These are phyloP conservation scores for Bombylius major DNA, from an alignment of 2,888 invertebrate species.

Conservation along the genomic window DNA sequence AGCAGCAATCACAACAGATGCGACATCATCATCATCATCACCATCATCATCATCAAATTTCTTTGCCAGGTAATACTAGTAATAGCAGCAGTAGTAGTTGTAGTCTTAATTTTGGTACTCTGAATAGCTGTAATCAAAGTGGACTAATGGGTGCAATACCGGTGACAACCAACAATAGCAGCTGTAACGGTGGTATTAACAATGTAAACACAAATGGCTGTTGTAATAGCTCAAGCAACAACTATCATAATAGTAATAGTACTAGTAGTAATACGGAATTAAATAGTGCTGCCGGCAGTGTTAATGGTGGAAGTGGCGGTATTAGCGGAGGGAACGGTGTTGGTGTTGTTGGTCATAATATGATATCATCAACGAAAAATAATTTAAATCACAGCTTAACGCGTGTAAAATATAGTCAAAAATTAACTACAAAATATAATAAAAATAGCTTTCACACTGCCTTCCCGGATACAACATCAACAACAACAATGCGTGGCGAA, in stretches of 20 bases:
- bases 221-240: slow-evolving; percentile 1
- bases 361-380: neutral
- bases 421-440: neutral
- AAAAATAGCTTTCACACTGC: slow-evolving; percentile 9
- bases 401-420: slow-evolving; percentile 6
- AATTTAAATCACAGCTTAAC: slow-evolving; percentile 1
- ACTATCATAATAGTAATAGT: neutral
- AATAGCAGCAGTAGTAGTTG: slow-evolving; percentile 5
- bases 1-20: slow-evolving; percentile 9
- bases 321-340: neutral
- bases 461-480: neutral
- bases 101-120: slow-evolving; percentile 4
- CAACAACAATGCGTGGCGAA: slow-evolving; percentile 1
- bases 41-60: slow-evolving; percentile 12
- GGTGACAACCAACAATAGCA: neutral
- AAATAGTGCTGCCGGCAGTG: neutral
- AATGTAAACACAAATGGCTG: slow-evolving; percentile 4
- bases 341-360: neutral
- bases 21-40: slow-evolving; percentile 12
- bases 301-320: too few relatives aligned
- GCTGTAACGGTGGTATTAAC: neutral
- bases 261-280: slow-evolving; percentile 1
- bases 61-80: slow-evolving; percentile 5
- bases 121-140: slow-evolving; percentile 7
- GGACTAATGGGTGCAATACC: slow-evolving; percentile 2